phyloP scores from a whole-genome alignment of 2,797 vertebrate species.

The Linurgus olivaceus region DNA sequence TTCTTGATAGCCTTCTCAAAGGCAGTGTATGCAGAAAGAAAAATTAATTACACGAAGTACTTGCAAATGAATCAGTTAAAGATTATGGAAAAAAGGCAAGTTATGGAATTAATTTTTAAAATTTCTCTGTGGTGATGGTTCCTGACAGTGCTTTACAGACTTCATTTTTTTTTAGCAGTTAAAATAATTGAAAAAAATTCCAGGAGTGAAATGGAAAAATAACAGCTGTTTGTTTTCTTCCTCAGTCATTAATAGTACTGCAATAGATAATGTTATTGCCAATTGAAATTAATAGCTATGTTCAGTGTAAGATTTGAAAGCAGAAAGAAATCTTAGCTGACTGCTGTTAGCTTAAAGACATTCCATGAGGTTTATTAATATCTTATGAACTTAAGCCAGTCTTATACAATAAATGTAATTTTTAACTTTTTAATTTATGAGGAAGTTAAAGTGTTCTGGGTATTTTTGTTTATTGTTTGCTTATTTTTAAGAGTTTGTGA shows the following conservation, averaged over 20 bases:
- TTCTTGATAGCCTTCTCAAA: not conserved
- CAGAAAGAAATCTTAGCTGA: not conserved
- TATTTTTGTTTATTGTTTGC: not conserved
- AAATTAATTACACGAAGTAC: not conserved
- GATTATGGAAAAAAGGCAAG: not conserved
- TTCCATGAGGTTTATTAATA: not conserved
- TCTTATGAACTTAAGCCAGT: not conserved
- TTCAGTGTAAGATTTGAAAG: not conserved
- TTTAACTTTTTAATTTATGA: not conserved
- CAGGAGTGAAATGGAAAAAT: not conserved
- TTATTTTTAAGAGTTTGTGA: not conserved
- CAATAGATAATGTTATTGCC: not conserved
- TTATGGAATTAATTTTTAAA: not conserved
- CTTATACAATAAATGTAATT: not conserved
- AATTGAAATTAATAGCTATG: not conserved
- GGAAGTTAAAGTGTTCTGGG: not conserved
- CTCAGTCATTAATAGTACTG: not conserved
- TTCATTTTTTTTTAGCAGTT: not conserved
- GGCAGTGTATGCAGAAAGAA: not conserved
- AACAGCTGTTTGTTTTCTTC: not conserved
- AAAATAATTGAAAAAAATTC: not conserved
- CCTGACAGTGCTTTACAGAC: not conserved
- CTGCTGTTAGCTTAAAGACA: not conserved
- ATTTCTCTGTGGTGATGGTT: not conserved
- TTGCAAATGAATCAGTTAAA: not conserved